These are phyloP conservation scores for Parelbella ahira DNA, from an alignment of 2,888 invertebrate genomes.

Conservation along the genomic window DNA sequence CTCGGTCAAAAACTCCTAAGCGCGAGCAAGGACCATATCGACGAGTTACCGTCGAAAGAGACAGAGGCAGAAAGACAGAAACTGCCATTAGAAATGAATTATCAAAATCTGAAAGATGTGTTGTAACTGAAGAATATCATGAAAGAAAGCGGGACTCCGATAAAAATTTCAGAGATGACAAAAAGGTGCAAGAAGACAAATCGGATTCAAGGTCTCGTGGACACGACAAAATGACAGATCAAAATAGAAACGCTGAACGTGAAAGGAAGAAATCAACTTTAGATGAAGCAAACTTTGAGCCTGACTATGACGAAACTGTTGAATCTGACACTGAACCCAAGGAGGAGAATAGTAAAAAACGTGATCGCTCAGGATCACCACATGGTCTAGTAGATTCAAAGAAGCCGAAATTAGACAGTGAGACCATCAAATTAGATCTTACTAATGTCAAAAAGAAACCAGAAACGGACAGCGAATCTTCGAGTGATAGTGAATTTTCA, in stretches of 20 bases:
- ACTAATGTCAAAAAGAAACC: slow-evolving; percentile 74
- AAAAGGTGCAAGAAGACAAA: slow-evolving; percentile 38
- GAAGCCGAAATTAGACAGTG: slow-evolving; percentile 56
- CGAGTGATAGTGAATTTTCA: slow-evolving; percentile 71
- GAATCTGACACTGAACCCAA: slow-evolving; percentile 83
- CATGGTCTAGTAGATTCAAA: slow-evolving; percentile 47
- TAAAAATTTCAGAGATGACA: slow-evolving; percentile 49
- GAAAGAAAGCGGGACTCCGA: slow-evolving; percentile 43
- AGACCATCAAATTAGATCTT: slow-evolving; percentile 72
- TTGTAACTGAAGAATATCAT: slow-evolving; percentile 43
- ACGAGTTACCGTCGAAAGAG: slow-evolving; percentile 73
- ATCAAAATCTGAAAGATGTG: slow-evolving; percentile 49
- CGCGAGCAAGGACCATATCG: slow-evolving; percentile 64
- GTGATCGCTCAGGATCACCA: slow-evolving; percentile 58
- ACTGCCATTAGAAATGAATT: slow-evolving; percentile 40
- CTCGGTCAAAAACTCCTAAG: slow-evolving; percentile 75
- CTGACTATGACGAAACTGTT: slow-evolving; percentile 84
- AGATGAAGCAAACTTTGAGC: slow-evolving; percentile 87
- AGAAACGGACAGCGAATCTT: slow-evolving; percentile 66
- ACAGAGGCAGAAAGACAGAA: slow-evolving; percentile 63
- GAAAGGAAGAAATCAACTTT: slow-evolving; percentile 83
- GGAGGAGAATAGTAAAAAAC: slow-evolving; percentile 65
- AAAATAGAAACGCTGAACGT: slow-evolving; percentile 74
- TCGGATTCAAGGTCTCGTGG: slow-evolving; percentile 27
- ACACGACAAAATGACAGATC: slow-evolving; percentile 47